Conservation (phyloP, 2,888 invertebrate genomes). For the Empis stercorea region DNA sequence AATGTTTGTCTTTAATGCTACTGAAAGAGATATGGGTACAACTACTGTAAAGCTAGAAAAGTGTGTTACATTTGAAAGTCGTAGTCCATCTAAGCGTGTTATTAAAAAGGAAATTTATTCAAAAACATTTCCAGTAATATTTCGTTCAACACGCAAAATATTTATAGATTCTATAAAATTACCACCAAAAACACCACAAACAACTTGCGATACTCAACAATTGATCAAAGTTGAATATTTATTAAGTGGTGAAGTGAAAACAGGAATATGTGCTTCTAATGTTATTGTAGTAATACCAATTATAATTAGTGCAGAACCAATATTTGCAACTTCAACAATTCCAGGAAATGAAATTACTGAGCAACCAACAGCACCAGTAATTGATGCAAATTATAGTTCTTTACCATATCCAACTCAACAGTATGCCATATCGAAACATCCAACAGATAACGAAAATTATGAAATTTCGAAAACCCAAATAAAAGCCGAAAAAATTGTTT, state of each 20-base stretch:
- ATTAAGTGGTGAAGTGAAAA: constrained; percentile 25
- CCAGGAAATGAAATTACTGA: constrained; percentile 1
- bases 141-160: constrained; percentile 41
- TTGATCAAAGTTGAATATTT: constrained; percentile 28
- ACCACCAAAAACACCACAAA: constrained; percentile 57
- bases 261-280: constrained; percentile 26
- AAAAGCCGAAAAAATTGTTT: too few species aligned
- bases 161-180: constrained; percentile 45
- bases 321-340: constrained; percentile 7
- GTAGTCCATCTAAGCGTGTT: background rate
- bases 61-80: background rate
- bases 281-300: constrained; percentile 26
- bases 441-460: too few species aligned
- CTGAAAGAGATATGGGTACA: constrained; percentile 41
- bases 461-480: too few species aligned
- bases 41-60: background rate
- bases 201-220: constrained; percentile 38
- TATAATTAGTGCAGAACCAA: constrained; percentile 24
- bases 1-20: constrained; percentile 59
- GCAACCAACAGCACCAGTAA: constrained; percentile 1
- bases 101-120: constrained; percentile 18
- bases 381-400: too few species aligned
- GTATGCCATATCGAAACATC: too few species aligned
- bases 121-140: constrained; percentile 40
- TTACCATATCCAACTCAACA: too few species aligned